A percentile compares a stretch with the other conserved stretches of the same genome.
phyloP scores from a whole-genome alignment of 2,113 vertebrate species.

The Dinomys branickii region DNA sequence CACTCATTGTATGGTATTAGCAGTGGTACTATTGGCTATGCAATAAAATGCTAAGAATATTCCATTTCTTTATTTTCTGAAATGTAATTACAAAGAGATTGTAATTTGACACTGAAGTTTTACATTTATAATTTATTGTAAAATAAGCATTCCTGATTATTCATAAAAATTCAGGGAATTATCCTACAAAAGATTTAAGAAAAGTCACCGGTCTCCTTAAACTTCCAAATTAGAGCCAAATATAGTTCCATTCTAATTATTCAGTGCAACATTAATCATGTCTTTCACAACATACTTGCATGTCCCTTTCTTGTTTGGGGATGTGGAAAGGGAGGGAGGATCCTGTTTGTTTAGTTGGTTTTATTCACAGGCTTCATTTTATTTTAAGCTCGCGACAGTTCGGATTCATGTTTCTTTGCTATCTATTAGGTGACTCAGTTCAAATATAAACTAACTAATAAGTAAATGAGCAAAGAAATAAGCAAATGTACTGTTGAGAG shows the following conservation, averaged over 20 bases:
- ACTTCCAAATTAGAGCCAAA: background rate
- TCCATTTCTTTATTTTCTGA: background rate
- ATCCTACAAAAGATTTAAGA: background rate
- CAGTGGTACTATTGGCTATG: background rate
- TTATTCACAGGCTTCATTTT: background rate
- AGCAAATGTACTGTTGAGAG: background rate
- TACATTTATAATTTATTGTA: background rate
- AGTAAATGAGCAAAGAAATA: background rate
- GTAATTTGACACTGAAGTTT: background rate
- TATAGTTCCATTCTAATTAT: background rate
- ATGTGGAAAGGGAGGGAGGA: fast-evolving
- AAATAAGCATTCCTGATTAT: background rate
- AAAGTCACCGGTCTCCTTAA: background rate
- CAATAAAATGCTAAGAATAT: background rate
- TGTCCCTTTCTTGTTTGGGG: background rate
- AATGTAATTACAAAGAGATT: background rate
- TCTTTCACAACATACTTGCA: background rate
- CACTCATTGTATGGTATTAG: background rate
- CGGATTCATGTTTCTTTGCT: background rate
- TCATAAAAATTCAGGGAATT: background rate
- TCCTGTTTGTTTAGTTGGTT: background rate
- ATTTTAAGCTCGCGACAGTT: background rate
- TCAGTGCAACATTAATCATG: background rate
- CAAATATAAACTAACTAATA: constrained; percentile 5
- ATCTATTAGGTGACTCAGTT: background rate